Evolutionary conservation across 2,888 invertebrate genomes (phyloP).

Genomic region (Apeira syringaria): DNA sequence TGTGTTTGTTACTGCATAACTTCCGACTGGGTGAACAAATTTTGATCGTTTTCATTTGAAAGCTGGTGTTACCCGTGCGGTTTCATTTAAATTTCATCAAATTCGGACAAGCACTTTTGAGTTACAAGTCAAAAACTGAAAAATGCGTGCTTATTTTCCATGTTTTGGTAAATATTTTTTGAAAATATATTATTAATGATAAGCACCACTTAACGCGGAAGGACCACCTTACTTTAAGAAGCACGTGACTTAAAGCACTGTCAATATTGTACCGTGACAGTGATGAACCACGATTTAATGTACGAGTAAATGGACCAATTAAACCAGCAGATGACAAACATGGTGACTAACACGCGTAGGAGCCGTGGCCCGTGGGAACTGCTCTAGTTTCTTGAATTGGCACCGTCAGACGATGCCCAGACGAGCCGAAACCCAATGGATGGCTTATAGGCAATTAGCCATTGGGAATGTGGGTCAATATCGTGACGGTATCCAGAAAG

Average conservation of each 20-base stretch:
- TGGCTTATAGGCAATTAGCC: constrained; percentile 15
- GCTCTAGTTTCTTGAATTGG: constrained; percentile 34
- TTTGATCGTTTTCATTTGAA: no score
- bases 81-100: no score
- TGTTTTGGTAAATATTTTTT: no score
- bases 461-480: constrained; percentile 8
- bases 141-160: no score
- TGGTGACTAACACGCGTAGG: constrained; percentile 74
- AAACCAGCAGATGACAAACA: constrained; percentile 74
- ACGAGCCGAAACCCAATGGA: constrained; percentile 27
- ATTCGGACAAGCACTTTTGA: no score
- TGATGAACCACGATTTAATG: constrained; percentile 75
- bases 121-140: no score
- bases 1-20: no score
- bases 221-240: background rate
- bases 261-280: constrained; percentile 23
- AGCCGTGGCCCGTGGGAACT: constrained; percentile 70
- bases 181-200: no score
- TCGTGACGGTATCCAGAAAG: constrained; percentile 1
- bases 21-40: no score
- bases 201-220: no score
- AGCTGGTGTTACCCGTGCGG: no score
- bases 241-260: constrained; percentile 8
- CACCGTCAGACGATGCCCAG: constrained; percentile 39
- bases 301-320: constrained; percentile 77